Percentiles rank a stretch among this genome's conserved stretches.
Conservation (phyloP, 2,888 invertebrate genomes). For the Leucozona laternaria region DNA sequence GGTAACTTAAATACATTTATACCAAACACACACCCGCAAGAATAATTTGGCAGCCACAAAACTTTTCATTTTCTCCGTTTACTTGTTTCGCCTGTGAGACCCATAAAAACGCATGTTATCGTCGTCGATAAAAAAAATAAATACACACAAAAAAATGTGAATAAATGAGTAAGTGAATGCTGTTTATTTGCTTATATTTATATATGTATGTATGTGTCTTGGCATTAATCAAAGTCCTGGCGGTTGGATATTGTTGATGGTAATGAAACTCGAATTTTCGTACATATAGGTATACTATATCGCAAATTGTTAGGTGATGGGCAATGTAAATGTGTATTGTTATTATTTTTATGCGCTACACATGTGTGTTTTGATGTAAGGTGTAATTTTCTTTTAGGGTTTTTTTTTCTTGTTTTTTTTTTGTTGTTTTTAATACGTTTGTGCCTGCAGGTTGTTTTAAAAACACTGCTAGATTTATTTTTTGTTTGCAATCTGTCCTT, state of each 20-base stretch:
- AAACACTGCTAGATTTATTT: conserved; percentile 29
- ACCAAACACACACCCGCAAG: conserved; percentile 42
- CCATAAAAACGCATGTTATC: conserved; percentile 71
- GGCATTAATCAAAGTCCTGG: conserved; percentile 66
- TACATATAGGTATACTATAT: not conserved
- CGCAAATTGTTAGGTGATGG: conserved; percentile 55
- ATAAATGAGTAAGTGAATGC: conserved; percentile 60
- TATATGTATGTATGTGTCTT: not conserved
- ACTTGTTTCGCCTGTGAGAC: conserved; percentile 50
- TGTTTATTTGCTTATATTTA: conserved; percentile 12
- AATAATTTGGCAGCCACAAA: conserved; percentile 74
- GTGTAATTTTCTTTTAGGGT: conserved; percentile 32
- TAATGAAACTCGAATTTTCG: conserved; percentile 52
- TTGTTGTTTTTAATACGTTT: not conserved
- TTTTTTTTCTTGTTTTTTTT: conserved; percentile 22
- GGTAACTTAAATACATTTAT: conserved; percentile 47
- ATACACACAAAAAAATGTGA: conserved; percentile 41
- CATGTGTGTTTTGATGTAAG: conserved; percentile 14
- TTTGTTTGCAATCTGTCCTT: conserved; percentile 27
- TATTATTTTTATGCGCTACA: conserved; percentile 24
- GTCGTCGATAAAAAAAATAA: conserved; percentile 14
- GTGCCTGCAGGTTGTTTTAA: conserved; percentile 55
- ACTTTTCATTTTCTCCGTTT: conserved; percentile 67
- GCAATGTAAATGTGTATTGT: conserved; percentile 23
- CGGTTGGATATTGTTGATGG: not conserved